Conservation (phyloP, 2,797 vertebrate genomes). For the Balearica regulorum region DNA sequence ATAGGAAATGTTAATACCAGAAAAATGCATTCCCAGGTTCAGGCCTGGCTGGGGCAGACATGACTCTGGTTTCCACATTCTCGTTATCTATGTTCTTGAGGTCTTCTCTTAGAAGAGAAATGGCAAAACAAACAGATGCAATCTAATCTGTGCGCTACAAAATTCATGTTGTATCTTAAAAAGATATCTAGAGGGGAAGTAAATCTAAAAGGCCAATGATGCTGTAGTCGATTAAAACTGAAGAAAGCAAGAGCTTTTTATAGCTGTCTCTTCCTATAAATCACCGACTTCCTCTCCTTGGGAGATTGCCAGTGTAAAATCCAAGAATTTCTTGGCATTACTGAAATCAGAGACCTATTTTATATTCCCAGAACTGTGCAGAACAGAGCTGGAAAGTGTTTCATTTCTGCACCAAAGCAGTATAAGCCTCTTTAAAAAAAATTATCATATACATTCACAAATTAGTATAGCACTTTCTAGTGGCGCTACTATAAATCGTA, state of each 20-base stretch:
- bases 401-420: conserved; percentile 10
- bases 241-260: conserved; percentile 51
- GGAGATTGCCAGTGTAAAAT: conserved; percentile 49
- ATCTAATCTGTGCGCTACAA: background rate
- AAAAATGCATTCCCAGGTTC: background rate
- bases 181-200: background rate
- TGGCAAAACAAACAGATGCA: background rate
- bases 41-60: background rate
- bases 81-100: background rate
- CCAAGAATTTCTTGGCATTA: conserved; percentile 56
- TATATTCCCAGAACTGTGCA: conserved; percentile 20
- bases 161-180: background rate
- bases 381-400: background rate
- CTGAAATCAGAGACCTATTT: conserved; percentile 31
- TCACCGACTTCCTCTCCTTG: conserved; percentile 34
- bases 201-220: conserved; percentile 26
- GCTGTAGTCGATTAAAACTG: conserved; percentile 55
- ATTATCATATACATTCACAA: background rate
- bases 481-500: background rate
- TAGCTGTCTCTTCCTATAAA: conserved; percentile 58
- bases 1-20: background rate
- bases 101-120: background rate
- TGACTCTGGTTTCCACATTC: background rate
- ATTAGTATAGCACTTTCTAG: background rate
- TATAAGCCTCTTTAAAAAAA: background rate